Conservation (phyloP, 2,113 vertebrate genomes). For the Protobothrops mucrosquamatus region DNA sequence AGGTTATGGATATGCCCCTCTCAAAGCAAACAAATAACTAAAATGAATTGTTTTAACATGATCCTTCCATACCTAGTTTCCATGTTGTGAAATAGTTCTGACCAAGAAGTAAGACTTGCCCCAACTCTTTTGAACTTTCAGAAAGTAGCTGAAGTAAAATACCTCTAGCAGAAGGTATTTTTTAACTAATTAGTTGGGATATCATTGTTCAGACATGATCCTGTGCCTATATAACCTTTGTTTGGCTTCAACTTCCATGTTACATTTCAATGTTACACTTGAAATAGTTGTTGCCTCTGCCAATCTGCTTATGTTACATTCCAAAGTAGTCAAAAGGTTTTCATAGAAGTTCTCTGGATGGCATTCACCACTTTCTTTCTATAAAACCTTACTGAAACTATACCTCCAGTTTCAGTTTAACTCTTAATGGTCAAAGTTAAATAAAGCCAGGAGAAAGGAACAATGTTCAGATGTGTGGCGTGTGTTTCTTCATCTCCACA, state of each 20-base stretch:
- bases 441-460: neutral
- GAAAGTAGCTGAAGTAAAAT: neutral
- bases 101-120: neutral
- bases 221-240: neutral
- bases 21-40: neutral
- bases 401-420: neutral
- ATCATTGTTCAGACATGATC: neutral
- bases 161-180: neutral
- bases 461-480: neutral
- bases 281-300: neutral
- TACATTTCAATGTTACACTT: neutral
- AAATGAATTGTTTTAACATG: neutral
- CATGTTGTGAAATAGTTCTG: neutral
- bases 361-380: neutral
- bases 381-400: neutral
- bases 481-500: neutral
- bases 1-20: neutral
- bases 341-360: neutral
- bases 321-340: neutral
- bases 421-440: neutral
- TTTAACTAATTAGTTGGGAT: neutral
- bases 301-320: neutral
- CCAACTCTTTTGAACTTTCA: neutral
- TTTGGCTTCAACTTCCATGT: neutral
- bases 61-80: neutral